phyloP scores from a whole-genome alignment of 2,113 vertebrate genomes.

The Bubo scandiacus region DNA sequence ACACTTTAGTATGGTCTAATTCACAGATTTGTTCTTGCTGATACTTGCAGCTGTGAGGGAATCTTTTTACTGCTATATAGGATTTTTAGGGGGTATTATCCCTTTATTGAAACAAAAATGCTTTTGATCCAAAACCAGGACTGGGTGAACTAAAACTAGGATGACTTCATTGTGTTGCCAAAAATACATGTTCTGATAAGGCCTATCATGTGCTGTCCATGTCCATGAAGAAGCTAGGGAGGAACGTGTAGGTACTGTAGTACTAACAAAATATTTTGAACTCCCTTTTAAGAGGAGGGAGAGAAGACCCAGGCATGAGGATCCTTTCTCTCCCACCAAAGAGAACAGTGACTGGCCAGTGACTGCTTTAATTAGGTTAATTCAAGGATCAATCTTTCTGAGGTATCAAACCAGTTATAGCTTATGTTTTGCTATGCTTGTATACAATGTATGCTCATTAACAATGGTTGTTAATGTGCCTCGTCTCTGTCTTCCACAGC shows the following conservation, averaged over 20 bases:
- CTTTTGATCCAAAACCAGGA: neutral
- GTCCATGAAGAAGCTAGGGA: neutral
- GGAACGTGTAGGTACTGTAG: neutral
- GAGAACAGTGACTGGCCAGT: neutral
- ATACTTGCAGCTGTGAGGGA: neutral
- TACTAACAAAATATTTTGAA: neutral
- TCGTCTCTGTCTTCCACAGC: neutral
- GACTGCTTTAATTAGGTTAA: neutral
- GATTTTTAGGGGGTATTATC: neutral
- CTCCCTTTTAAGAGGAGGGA: neutral
- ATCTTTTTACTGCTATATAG: neutral
- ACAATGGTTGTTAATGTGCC: neutral
- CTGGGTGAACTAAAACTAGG: neutral
- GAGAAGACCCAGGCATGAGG: neutral
- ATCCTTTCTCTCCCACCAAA: neutral
- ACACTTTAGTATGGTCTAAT: neutral
- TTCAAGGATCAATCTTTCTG: neutral
- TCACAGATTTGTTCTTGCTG: neutral
- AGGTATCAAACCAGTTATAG: neutral
- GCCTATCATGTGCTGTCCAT: fast-evolving
- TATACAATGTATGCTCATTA: neutral
- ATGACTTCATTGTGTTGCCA: neutral
- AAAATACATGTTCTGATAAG: neutral
- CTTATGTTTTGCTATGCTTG: neutral
- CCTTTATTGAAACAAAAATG: neutral